A percentile compares a stretch with the other conserved stretches of the same genome.
phyloP scores from a whole-genome alignment of 2,888 invertebrate species.

The Diplazon laetatorius region DNA sequence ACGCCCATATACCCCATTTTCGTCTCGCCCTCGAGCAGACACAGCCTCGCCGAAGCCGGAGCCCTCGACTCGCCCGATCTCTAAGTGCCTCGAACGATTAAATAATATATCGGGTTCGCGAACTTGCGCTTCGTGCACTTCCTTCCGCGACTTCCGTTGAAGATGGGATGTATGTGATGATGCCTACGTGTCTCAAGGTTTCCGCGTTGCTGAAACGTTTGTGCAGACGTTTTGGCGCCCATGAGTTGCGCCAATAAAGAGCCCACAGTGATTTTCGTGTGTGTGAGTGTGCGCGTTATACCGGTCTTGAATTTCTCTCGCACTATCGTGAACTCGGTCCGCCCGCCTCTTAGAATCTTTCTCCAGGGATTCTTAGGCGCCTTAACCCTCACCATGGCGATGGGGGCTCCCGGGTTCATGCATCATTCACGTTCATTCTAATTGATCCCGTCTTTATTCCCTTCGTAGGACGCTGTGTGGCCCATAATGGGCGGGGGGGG shows the following conservation, averaged over 20 bases:
- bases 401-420: constrained; percentile 73
- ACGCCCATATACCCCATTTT: too few species aligned
- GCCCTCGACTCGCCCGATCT: constrained; percentile 54
- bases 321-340: constrained; percentile 8
- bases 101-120: constrained; percentile 79
- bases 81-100: constrained; percentile 69
- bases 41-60: background rate
- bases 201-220: background rate
- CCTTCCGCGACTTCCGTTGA: too few species aligned
- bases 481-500: too few species aligned
- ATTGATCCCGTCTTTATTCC: constrained; percentile 75
- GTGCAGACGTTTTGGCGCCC: background rate
- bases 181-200: too few species aligned
- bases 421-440: constrained; percentile 78
- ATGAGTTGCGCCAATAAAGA: constrained; percentile 65
- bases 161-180: too few species aligned
- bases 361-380: constrained; percentile 77
- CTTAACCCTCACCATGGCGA: constrained; percentile 74
- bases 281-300: too few species aligned
- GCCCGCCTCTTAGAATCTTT: constrained; percentile 65
- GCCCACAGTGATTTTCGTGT: constrained; percentile 72
- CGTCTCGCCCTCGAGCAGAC: too few species aligned
- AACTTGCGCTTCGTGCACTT: constrained; percentile 78
- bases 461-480: too few species aligned
- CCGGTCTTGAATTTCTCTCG: constrained; percentile 5